phyloP scores from a whole-genome alignment of 2,113 vertebrate genomes.

The Podarcis muralis region DNA sequence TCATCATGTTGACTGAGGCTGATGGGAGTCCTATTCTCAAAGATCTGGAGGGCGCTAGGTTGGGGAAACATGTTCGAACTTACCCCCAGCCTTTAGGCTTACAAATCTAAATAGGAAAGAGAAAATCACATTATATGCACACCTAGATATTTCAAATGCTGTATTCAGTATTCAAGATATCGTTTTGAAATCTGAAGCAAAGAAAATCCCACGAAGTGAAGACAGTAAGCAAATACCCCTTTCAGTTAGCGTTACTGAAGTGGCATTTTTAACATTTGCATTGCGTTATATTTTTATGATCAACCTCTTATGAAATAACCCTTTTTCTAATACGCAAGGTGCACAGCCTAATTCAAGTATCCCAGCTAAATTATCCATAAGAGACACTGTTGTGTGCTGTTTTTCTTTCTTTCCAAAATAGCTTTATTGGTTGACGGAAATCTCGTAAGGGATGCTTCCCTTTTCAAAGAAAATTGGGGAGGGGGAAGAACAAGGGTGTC shows the following conservation, averaged over 20 bases:
- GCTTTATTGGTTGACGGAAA: constrained; percentile 47
- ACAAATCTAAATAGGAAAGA: too few species aligned
- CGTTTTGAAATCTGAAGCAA: background rate
- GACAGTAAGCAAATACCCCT: background rate
- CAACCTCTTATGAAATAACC: rapidly evolving
- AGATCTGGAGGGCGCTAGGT: too few species aligned
- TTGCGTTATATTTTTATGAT: constrained; percentile 4
- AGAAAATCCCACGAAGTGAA: background rate
- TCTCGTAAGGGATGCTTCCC: constrained; percentile 55
- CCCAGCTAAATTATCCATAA: constrained; percentile 39
- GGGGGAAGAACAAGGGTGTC: constrained; percentile 43
- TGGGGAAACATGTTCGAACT: too few species aligned
- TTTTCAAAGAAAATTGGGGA: background rate
- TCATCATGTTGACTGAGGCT: background rate
- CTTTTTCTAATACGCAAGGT: background rate
- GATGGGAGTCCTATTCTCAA: too few species aligned
- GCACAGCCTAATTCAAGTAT: background rate
- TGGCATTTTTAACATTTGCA: background rate
- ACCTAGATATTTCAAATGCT: background rate
- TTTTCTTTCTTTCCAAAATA: constrained; percentile 8
- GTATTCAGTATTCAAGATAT: background rate
- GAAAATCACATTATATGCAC: background rate
- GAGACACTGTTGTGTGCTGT: background rate
- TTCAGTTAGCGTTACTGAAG: too few species aligned
- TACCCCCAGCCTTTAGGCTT: too few species aligned